Evolutionary conservation across 2,113 vertebrate species (phyloP).

Genomic region (Aramus guarauna): DNA sequence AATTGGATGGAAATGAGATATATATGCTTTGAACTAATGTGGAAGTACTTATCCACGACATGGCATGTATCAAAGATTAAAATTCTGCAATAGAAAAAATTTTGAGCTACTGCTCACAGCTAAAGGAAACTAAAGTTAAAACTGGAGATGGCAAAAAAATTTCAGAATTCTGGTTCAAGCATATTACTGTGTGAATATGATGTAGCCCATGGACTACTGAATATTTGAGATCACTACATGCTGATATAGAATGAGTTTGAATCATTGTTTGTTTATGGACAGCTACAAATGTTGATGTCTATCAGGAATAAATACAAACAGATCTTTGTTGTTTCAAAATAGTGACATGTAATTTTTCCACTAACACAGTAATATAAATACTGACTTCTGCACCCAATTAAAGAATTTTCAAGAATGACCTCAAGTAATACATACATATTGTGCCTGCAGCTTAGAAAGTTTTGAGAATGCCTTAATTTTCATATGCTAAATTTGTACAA

Average conservation of each 20-base stretch:
- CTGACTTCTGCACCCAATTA: neutral
- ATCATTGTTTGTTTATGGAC: neutral
- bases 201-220: neutral
- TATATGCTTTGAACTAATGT: neutral
- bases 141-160: neutral
- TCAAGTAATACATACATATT: neutral
- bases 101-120: neutral
- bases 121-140: neutral
- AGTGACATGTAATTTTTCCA: neutral
- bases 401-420: neutral
- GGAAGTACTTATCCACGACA: neutral
- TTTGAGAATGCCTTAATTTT: neutral
- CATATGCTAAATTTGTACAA: neutral
- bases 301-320: neutral
- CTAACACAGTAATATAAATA: constrained; percentile 4
- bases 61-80: neutral
- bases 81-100: neutral
- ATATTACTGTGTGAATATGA: neutral
- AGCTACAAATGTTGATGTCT: neutral
- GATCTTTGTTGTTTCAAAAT: neutral
- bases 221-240: neutral
- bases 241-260: neutral
- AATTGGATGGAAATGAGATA: neutral
- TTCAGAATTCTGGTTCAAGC: neutral
- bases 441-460: neutral